Base-by-base conservation (phyloP, 92 coral and sea anemone genomes). In the Palythoa heliodiscus region DNA sequence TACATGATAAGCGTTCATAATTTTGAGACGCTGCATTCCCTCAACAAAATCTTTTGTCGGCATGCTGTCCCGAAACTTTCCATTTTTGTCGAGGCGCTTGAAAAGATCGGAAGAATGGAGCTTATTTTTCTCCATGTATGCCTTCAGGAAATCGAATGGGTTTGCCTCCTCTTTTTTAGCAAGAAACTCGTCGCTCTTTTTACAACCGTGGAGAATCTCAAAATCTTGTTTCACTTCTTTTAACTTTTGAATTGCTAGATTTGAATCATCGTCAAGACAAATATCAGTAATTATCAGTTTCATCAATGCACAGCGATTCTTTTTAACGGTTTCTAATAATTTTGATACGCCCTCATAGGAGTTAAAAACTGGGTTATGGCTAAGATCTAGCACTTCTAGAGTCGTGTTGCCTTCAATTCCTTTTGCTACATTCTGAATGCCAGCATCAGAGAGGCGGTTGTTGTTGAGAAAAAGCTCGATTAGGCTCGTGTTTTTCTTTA, bases 101-200 rank as follows among this genome's bases (percentile, higher is more conserved):
- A 95, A 95, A 88, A 95, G 76, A 76, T 95, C 95, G 2, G 93
- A 93, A 11, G 97, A 88, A 78, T 93, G 97, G 20, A 88, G 87
- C 78, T 89, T 92, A 73, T 93, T 84, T 76, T 89, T 88, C 73
- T 80, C 86, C n/a, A 94, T 75, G 76, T 93, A 95, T 0, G 72
- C 93, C 86, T 86, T 93, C 22, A 95, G 82, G 54, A 95, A 77
- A 13, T 93, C 95, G 22, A 92, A 73, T 1, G 98, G 98, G 73
- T 90, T 88, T 2, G 88, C 75, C 43, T 95, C 92, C 19, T 23
- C 88, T 82, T 89, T 90, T 81, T 89, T 93, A 20, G 93, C 72
- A 6, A 86, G 61, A 54, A 93, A 95, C 15, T 88, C 86, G 71
- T 92, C 97, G 25, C 86, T 87, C 89, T 92, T 92, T 82, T 91